Base-by-base conservation (phyloP, 1,140 invertebrate genomes). In the Euura lappo region DNA sequence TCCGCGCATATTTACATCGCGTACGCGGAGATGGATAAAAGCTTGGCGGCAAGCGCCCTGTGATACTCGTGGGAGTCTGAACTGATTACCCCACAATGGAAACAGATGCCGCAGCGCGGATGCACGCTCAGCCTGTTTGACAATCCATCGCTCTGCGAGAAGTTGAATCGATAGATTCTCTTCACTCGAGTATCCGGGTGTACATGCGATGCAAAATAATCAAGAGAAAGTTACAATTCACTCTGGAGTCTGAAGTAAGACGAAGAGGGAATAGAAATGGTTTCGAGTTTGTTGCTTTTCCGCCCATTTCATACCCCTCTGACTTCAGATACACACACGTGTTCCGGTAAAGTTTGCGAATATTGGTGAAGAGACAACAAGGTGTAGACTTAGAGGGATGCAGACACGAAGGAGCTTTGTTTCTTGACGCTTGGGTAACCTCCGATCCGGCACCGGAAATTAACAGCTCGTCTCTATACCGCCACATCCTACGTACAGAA, bases 391-490 rank as follows among this genome's bases (percentile, higher is more conserved):
- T 28, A 5, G 51, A n/a, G 7, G n/a, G 7, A 51, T 51, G 2
- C 47, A 51, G 47, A 51, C 7, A n/a, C 47, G n/a, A 51, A n/a
- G 47, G n/a, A 7, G 68, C 72, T 66, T 77, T 75, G 75, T 45
- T 64, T n/a, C 72, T 6, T 60, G 60, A 68, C 60, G 71, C 13
- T 28, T 44, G 47, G 46, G 72, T 66, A 76, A 71, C 72, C 78
- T 79, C 74, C 75, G 69, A 70, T 64, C 73, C 69, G 77, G 75
- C 76, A 79, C 77, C 76, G 78, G 78, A 79, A 79, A 79, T 79
- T 79, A 79, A 79, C 78, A 74, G 72, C 77, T 65, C 69, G 73
- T 69, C 76, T 79, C 75, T 75, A 28, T 28, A 71, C 72, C 72
- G 71, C 75, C 77, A 65, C 71, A 72, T 70, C 69, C 46, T 64